phyloP scores from a whole-genome alignment of 2,113 vertebrate genomes.

The Amblyornis subalaris region DNA sequence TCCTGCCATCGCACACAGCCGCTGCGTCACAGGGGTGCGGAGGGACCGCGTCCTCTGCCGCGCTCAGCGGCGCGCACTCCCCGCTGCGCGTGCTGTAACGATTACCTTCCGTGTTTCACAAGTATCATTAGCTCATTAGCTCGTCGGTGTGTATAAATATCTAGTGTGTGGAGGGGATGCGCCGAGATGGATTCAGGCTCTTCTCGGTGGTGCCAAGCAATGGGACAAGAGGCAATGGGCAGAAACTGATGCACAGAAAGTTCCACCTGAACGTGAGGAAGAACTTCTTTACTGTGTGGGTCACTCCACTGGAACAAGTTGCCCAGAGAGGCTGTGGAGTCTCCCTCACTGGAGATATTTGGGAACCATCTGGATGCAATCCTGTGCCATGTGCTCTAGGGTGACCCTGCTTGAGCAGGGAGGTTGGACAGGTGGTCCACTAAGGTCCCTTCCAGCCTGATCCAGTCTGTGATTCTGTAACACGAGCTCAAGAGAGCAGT shows the following conservation, averaged over 20 bases:
- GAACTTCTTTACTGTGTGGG: background rate
- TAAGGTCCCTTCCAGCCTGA: background rate
- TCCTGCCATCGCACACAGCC: background rate
- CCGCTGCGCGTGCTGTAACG: fast-evolving
- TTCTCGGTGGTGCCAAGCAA: background rate
- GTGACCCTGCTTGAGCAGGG: fast-evolving
- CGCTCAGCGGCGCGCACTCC: fast-evolving
- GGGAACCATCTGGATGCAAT: fast-evolving
- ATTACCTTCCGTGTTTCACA: fast-evolving
- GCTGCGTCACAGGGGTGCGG: background rate
- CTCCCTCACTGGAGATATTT: background rate
- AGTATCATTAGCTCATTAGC: fast-evolving
- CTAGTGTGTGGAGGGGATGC: background rate
- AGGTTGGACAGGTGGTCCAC: fast-evolving
- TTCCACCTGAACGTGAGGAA: background rate
- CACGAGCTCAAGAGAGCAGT: fast-evolving
- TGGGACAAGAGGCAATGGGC: too few species aligned
- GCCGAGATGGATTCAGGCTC: background rate
- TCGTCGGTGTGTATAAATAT: background rate
- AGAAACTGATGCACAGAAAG: background rate
- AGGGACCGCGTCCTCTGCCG: background rate
- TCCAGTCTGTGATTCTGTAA: too few species aligned
- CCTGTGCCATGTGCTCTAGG: background rate
- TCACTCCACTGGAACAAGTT: background rate
- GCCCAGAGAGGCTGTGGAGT: background rate